These are phyloP conservation scores for Cuculus canorus DNA, from an alignment of 2,797 vertebrate genomes.

Conservation along the genomic window DNA sequence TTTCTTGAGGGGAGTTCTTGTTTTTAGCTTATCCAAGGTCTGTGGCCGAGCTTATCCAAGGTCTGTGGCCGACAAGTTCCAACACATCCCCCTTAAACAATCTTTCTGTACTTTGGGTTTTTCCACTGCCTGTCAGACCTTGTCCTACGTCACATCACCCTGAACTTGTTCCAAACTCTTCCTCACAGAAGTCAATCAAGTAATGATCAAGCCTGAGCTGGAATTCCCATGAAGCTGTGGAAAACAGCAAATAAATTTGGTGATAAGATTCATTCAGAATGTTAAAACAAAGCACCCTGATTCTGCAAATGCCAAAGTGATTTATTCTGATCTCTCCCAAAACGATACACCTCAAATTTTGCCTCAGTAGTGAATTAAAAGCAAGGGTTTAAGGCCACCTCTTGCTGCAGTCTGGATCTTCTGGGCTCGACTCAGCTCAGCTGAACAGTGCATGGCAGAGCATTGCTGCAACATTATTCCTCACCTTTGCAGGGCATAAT, in stretches of 20 bases:
- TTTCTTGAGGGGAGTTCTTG: too few species aligned
- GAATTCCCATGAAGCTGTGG: not conserved
- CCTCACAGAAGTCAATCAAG: not conserved
- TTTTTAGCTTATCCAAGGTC: too few species aligned
- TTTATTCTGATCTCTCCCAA: not conserved
- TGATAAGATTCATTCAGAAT: not conserved
- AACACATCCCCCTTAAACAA: too few species aligned
- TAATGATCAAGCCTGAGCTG: not conserved
- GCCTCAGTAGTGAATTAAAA: not conserved
- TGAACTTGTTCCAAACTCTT: not conserved
- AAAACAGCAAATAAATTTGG: not conserved
- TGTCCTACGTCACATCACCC: too few species aligned
- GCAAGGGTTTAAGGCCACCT: not conserved
- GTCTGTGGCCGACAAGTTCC: too few species aligned
- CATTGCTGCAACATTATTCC: not conserved
- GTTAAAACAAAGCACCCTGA: not conserved
- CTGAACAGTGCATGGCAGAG: fast-evolving
- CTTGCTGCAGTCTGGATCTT: not conserved
- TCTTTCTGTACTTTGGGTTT: too few species aligned
- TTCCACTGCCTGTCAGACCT: too few species aligned
- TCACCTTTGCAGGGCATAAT: not conserved
- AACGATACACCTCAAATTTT: not conserved
- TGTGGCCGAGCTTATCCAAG: too few species aligned
- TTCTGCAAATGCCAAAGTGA: not conserved
- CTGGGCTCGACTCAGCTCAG: not conserved